phyloP scores from a whole-genome alignment of 1,140 invertebrate species.

The Telenomus remus region DNA sequence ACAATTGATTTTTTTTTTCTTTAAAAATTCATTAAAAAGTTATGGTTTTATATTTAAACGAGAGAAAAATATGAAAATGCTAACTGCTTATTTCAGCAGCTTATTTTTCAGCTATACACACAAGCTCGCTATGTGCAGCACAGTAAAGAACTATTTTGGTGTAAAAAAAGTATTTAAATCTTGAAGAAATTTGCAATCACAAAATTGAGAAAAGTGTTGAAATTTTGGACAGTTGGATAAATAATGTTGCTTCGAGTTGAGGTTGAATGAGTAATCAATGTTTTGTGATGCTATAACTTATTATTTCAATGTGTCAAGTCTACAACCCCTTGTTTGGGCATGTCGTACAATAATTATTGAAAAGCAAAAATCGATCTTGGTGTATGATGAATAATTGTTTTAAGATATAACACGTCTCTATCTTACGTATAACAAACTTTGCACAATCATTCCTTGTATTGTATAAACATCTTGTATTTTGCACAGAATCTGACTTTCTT shows the following conservation, averaged over 20 bases:
- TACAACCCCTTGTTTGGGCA: constrained; percentile 72
- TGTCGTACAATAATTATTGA: constrained; percentile 70
- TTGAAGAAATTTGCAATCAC: too few species aligned
- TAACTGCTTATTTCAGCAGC: constrained; percentile 71
- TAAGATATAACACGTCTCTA: constrained; percentile 47
- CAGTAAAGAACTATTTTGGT: constrained; percentile 47
- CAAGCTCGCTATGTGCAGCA: constrained; percentile 72
- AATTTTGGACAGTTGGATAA: too few species aligned
- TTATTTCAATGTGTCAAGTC: constrained; percentile 72
- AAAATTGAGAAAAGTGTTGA: too few species aligned
- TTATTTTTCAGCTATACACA: constrained; percentile 71
- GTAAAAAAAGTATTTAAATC: too few species aligned
- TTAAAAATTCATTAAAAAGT: too few species aligned
- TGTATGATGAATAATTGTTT: constrained; percentile 40
- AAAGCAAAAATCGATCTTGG: constrained; percentile 61
- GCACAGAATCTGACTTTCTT: constrained; percentile 77
- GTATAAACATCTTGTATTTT: constrained; percentile 61
- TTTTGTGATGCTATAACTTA: constrained; percentile 70
- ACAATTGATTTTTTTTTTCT: too few species aligned
- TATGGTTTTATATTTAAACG: too few species aligned
- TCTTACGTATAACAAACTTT: constrained; percentile 9
- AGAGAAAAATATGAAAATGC: constrained; percentile 52
- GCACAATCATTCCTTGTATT: constrained; percentile 27
- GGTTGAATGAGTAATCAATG: constrained; percentile 64
- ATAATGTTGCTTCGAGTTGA: constrained; percentile 51